Evolutionary conservation across 2,113 vertebrate species (phyloP), one percentile per base, ranked within the genome.

Genomic region (Pterophyllum scalare): DNA sequence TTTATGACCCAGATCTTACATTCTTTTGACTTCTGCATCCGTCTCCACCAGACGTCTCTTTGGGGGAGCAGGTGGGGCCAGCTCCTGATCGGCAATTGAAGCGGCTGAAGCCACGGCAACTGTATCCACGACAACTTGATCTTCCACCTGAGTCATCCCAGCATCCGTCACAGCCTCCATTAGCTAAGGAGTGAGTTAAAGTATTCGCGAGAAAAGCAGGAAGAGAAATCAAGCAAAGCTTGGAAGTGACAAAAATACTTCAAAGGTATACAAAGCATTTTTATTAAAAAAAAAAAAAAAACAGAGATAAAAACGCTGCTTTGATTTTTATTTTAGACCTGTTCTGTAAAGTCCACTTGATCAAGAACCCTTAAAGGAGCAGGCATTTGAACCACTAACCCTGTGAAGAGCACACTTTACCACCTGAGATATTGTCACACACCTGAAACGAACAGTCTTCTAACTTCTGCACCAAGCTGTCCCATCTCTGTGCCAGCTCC

Each of bases 361-460:
- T 13, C 43, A 14, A 46, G 43, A 46, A 46, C 43, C 43, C 43
- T 15, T 46, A 14, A 14, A 46, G 43, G 12, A 46, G 17, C 43
- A 46, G 2, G 5, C 2, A 2, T 3, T 70, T 49, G 9, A 70
- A 52, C 43, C 24, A 52, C 49, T 52, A 52, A 70, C 43, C 43
- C 49, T 52, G 24, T 72, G 65, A 72, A 6, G 6, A 31, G 2
- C 7, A 6, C 6, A 58, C 28, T 54, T 72, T 72, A 54, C 46
- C 46, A 2, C 67, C 67, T 54, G 26, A 31, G 17, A 11, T 72
- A 52, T 10, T 52, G 11, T 72, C 28, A 81, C 85, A 75, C 93
- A 99, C 98, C 97, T 98, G 97, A 72, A 98, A 97, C 67, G 98
- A 99, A 88, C 93, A 97, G 91, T 99, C 98, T 88, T 99, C 98